Percentiles rank a stretch among this genome's conserved stretches.
phyloP scores from a whole-genome alignment of 2,888 invertebrate species.

The Temnothorax unifasciatus region DNA sequence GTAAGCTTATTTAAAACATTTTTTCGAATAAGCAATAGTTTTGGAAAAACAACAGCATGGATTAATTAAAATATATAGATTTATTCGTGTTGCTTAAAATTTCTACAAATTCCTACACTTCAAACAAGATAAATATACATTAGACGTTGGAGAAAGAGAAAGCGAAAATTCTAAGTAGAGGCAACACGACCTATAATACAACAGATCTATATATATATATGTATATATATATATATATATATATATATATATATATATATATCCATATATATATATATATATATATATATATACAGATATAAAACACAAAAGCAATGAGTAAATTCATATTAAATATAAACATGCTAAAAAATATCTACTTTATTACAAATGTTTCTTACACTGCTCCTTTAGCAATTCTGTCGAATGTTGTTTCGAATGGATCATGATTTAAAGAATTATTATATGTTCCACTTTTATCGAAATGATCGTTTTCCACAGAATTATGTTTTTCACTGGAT shows the following conservation, averaged over 20 bases:
- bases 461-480: background rate
- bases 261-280: background rate
- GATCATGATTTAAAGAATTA: slow-evolving; percentile 67
- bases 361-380: slow-evolving; percentile 69
- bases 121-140: no score
- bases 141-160: no score
- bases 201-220: no score
- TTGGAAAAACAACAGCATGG: no score
- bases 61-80: no score
- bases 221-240: no score
- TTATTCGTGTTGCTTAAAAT: no score
- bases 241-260: background rate
- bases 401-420: slow-evolving; percentile 82
- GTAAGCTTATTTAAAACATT: no score
- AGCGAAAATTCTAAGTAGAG: no score
- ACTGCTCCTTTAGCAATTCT: slow-evolving; percentile 71
- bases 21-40: no score
- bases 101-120: no score
- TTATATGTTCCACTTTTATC: slow-evolving; percentile 24
- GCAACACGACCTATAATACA: no score
- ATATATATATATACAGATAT: background rate
- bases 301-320: background rate
- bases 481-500: background rate
- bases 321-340: background rate
- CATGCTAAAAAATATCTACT: background rate